A percentile compares a stretch with the other conserved stretches of the same genome.
Conservation (phyloP, 2,113 vertebrate genomes). For the Mandrillus leucophaeus region DNA sequence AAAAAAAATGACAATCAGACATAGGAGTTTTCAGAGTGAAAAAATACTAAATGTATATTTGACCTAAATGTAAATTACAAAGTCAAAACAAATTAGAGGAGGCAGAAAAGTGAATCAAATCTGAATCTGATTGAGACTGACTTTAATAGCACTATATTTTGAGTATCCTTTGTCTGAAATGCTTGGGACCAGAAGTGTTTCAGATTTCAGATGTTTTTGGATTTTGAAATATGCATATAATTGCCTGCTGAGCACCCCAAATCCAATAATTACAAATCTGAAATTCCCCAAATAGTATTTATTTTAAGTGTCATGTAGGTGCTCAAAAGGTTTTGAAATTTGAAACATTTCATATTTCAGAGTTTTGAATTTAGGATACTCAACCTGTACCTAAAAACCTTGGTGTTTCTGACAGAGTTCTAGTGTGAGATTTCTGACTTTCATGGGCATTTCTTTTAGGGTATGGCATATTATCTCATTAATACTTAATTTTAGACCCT, state of each 20-base stretch:
- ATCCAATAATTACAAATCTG: neutral
- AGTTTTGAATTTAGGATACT: neutral
- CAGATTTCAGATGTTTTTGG: neutral
- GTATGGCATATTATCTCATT: neutral
- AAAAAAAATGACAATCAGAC: neutral
- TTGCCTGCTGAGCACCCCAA: neutral
- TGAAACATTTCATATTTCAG: neutral
- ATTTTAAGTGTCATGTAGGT: neutral
- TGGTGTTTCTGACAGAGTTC: neutral
- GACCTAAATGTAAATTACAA: conserved; percentile 5
- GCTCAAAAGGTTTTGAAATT: neutral
- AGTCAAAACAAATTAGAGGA: conserved; percentile 26
- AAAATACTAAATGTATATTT: conserved; percentile 27
- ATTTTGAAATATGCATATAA: neutral
- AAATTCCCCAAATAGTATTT: neutral
- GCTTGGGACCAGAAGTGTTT: neutral
- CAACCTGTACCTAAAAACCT: neutral
- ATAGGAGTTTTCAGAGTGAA: neutral
- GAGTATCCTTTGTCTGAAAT: neutral
- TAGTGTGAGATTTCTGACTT: neutral
- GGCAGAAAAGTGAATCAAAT: neutral
- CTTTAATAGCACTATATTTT: neutral
- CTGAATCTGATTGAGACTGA: neutral
- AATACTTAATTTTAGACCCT: conserved; percentile 38
- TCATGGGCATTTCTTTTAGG: neutral